These are phyloP conservation scores for Arctia plantaginis DNA, from an alignment of 2,888 invertebrate species.

Conservation along the genomic window DNA sequence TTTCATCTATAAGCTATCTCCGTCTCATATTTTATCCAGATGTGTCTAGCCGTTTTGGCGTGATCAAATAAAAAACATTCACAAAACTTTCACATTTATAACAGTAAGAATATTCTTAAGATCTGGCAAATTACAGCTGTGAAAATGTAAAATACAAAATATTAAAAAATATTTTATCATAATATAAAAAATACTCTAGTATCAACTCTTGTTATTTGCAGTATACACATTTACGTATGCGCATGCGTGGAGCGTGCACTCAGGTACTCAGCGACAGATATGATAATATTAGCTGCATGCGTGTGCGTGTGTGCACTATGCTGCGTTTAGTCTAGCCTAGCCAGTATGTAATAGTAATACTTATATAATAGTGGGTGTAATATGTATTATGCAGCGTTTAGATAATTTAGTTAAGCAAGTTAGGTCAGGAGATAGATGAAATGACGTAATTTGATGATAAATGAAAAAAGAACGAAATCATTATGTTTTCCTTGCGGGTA, in stretches of 20 bases:
- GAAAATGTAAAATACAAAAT: background rate
- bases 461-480: background rate
- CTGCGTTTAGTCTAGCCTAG: slow-evolving; percentile 22
- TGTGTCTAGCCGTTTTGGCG: too few species aligned
- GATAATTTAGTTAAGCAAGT: background rate
- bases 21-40: too few species aligned
- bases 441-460: slow-evolving; percentile 1
- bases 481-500: background rate
- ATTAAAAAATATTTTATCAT: background rate
- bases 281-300: slow-evolving; percentile 70
- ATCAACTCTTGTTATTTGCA: slow-evolving; percentile 62
- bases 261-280: slow-evolving; percentile 71
- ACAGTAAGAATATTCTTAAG: too few species aligned
- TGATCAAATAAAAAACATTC: too few species aligned
- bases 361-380: slow-evolving; percentile 12
- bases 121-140: too few species aligned
- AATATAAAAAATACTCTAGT: slow-evolving; percentile 46
- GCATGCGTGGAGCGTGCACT: slow-evolving; percentile 77
- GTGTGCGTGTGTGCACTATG: slow-evolving; percentile 50
- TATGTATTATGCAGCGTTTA: slow-evolving; percentile 21
- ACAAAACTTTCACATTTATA: too few species aligned
- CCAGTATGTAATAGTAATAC: slow-evolving; percentile 3
- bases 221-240: slow-evolving; percentile 71
- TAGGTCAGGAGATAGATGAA: slow-evolving; percentile 6
- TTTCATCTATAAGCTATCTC: too few species aligned